These are phyloP conservation scores for Cremastobaeus sp. DNA, from an alignment of 2,888 invertebrate genomes.

Conservation along the genomic window DNA sequence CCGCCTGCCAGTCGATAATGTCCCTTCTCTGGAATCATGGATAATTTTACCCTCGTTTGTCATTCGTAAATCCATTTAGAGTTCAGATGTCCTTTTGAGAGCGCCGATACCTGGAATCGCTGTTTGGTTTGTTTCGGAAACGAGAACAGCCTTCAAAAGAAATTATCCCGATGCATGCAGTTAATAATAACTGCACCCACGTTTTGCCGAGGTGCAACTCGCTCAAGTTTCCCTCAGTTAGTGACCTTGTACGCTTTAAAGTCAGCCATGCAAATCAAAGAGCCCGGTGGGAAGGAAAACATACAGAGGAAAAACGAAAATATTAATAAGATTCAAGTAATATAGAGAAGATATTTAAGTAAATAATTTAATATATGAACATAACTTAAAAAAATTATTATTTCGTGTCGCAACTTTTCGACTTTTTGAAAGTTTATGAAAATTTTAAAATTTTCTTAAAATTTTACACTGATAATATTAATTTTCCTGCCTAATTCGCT, in stretches of 20 bases:
- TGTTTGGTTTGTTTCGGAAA: constrained; percentile 71
- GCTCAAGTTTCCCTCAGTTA: constrained; percentile 12
- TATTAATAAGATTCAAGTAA: too few species aligned
- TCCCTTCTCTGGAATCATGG: too few species aligned
- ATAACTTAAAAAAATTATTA: too few species aligned
- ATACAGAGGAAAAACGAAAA: not conserved
- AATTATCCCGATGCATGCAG: constrained; percentile 68
- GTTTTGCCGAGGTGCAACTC: constrained; percentile 32
- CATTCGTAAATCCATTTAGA: constrained; percentile 15
- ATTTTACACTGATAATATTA: too few species aligned
- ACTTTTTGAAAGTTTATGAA: too few species aligned
- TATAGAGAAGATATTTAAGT: too few species aligned
- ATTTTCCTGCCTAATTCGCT: too few species aligned
- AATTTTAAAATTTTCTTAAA: too few species aligned
- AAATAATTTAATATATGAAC: too few species aligned
- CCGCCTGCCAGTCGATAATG: too few species aligned
- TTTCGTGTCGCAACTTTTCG: too few species aligned
- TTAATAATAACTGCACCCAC: constrained; percentile 66
- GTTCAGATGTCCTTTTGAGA: constrained; percentile 28
- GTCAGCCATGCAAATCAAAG: constrained; percentile 10
- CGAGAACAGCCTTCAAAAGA: constrained; percentile 64
- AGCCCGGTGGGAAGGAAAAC: too few species aligned
- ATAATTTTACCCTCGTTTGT: constrained; percentile 27
- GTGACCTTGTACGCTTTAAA: constrained; percentile 37
- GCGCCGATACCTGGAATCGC: constrained; percentile 69